A percentile compares a stretch with the other conserved stretches of the same genome.
These are phyloP conservation scores for Ischnus inquisitorius DNA, from an alignment of 2,888 invertebrate species.

Conservation along the genomic window DNA sequence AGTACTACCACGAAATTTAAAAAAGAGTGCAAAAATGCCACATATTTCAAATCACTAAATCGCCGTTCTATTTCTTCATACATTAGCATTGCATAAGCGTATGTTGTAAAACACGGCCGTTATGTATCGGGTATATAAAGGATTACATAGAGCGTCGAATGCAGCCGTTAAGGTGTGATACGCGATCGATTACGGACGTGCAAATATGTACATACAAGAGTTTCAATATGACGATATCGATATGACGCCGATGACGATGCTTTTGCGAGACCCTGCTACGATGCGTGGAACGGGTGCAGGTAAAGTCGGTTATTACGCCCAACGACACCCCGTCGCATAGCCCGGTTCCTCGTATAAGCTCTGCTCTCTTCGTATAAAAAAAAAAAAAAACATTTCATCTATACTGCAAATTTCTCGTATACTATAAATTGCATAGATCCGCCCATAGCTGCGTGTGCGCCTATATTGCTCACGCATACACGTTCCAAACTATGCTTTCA, in stretches of 20 bases:
- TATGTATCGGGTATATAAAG: not conserved
- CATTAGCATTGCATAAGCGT: not conserved
- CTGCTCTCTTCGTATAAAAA: constrained; percentile 15
- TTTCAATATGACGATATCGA: constrained; percentile 35
- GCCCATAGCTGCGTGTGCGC: not conserved
- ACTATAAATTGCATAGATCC: not conserved
- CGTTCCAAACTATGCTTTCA: not conserved
- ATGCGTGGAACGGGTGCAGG: constrained; percentile 4
- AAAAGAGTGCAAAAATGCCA: no score
- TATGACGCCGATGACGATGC: constrained; percentile 14
- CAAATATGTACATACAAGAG: constrained; percentile 30
- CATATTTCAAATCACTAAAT: constrained; percentile 1
- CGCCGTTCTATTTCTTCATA: constrained; percentile 27
- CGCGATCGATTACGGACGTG: constrained; percentile 37
- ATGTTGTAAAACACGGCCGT: not conserved
- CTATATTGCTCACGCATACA: not conserved
- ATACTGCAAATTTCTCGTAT: not conserved
- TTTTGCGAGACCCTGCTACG: constrained; percentile 2
- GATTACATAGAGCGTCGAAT: not conserved
- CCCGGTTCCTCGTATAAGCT: constrained; percentile 27
- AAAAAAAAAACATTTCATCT: constrained; percentile 5
- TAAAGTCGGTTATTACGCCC: constrained; percentile 15
- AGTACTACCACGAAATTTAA: no score
- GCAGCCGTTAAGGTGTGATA: not conserved
- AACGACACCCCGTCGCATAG: constrained; percentile 37